Conservation (phyloP, 2,113 vertebrate genomes). For the Felis catus region F.catus_Fca126_mat1.0 CM031413.1:166352001-166352500, state of each 20-base stretch:
- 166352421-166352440: not conserved
- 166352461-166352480: accelerated
- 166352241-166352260: not conserved
- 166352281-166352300: not conserved
- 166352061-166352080: not conserved
- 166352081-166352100: too few species aligned
- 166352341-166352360: accelerated
- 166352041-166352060: not conserved
- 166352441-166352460: not conserved
- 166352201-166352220: not conserved
- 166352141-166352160: accelerated
- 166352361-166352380: not conserved
- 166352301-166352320: not conserved
- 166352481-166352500: not conserved
- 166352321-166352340: not conserved
- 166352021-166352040: too few species aligned
- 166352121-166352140: accelerated
- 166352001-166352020: not conserved
- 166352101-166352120: not conserved
- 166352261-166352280: not conserved
- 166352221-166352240: accelerated
- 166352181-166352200: accelerated
- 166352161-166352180: accelerated
- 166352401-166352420: too few species aligned
- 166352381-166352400: too few species aligned